These are phyloP conservation scores for Pituophis catenifer DNA, from an alignment of 2,113 vertebrate genomes.

Conservation along the genomic window DNA sequence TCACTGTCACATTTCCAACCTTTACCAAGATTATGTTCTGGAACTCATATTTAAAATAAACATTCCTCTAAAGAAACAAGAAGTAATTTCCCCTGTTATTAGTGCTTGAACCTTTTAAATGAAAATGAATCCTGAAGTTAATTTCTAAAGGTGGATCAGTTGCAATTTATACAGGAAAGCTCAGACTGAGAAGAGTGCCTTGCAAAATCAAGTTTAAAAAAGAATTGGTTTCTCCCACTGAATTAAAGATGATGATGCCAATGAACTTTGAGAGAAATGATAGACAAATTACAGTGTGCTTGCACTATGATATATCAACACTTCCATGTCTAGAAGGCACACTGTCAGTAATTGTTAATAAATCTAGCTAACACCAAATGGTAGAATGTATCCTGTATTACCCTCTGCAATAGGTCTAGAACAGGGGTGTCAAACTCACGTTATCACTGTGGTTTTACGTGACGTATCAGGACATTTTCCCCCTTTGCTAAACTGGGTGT, in stretches of 20 bases:
- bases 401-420: not conserved
- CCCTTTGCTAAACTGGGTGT: too few species aligned
- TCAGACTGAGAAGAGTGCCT: slow-evolving; percentile 53
- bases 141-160: slow-evolving; percentile 47
- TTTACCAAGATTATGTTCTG: slow-evolving; percentile 34
- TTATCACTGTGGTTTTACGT: too few species aligned
- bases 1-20: slow-evolving; percentile 12
- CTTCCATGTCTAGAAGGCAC: slow-evolving; percentile 62
- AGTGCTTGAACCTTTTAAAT: slow-evolving; percentile 42
- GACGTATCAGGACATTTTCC: too few species aligned
- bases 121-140: slow-evolving; percentile 30
- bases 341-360: slow-evolving; percentile 66
- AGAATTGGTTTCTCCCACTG: slow-evolving; percentile 66
- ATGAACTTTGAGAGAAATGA: slow-evolving; percentile 69
- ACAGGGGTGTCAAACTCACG: rapidly evolving
- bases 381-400: slow-evolving; percentile 17
- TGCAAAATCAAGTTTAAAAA: slow-evolving; percentile 52
- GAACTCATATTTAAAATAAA: slow-evolving; percentile 47
- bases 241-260: slow-evolving; percentile 73
- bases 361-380: not conserved
- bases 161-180: slow-evolving; percentile 43
- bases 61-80: slow-evolving; percentile 4
- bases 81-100: slow-evolving; percentile 41
- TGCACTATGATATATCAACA: slow-evolving; percentile 45
- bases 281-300: slow-evolving; percentile 61